These are phyloP conservation scores for Diadophis punctatus DNA, from an alignment of 2,113 vertebrate species.

Conservation along the genomic window DNA sequence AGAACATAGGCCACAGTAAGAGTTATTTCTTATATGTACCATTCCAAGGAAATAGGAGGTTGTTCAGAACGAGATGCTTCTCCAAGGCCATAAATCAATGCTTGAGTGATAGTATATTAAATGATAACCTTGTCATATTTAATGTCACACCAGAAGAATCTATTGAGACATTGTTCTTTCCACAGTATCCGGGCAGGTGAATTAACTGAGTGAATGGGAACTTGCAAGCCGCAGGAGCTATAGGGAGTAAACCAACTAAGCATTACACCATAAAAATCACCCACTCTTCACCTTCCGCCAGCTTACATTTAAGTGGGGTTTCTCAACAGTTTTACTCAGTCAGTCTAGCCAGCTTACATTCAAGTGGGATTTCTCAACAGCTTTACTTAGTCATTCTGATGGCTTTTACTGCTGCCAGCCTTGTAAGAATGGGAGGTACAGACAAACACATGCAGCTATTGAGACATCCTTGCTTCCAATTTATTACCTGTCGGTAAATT, in stretches of 20 bases:
- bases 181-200: slow-evolving; percentile 40
- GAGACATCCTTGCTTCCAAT: neutral
- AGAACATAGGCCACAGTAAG: slow-evolving; percentile 18
- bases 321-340: neutral
- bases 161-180: slow-evolving; percentile 47
- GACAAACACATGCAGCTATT: neutral
- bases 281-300: neutral
- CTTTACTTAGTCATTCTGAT: neutral
- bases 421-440: neutral
- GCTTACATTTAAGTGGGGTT: neutral
- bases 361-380: neutral
- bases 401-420: fast-evolving
- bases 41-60: slow-evolving; percentile 37
- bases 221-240: slow-evolving; percentile 7
- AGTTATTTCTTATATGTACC: slow-evolving; percentile 35
- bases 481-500: neutral
- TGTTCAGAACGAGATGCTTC: slow-evolving; percentile 12
- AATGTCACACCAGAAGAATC: slow-evolving; percentile 62
- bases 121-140: slow-evolving; percentile 68
- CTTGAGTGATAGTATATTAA: slow-evolving; percentile 47
- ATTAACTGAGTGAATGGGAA: slow-evolving; percentile 45
- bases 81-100: slow-evolving; percentile 59
- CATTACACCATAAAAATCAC: neutral
- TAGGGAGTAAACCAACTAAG: slow-evolving; percentile 7
- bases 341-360: neutral